Conservation (phyloP, 2,113 vertebrate genomes). For the Megalops atlanticus region DNA sequence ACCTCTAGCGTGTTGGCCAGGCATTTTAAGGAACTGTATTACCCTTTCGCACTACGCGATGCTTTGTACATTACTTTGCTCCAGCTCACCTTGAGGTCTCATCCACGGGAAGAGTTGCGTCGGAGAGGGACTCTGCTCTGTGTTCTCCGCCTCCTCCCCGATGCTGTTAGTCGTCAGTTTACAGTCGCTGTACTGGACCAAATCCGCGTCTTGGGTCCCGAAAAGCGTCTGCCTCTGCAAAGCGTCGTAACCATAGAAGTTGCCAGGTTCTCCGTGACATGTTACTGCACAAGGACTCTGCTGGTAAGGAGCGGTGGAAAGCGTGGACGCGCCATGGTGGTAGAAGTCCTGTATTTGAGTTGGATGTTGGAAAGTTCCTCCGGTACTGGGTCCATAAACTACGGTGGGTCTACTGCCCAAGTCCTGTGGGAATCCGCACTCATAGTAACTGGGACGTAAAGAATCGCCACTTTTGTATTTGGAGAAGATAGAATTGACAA, state of each 20-base stretch:
- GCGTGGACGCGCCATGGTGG: conserved; percentile 90
- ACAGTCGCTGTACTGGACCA: conserved; percentile 96
- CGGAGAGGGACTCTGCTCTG: conserved; percentile 93
- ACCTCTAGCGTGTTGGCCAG: conserved; percentile 35
- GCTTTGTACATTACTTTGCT: neutral
- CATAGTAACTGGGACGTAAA: conserved; percentile 96
- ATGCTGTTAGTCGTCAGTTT: conserved; percentile 85
- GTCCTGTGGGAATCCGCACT: conserved; percentile 97
- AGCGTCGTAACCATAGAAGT: conserved; percentile 97
- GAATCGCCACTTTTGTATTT: conserved; percentile 99
- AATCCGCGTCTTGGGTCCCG: conserved; percentile 86
- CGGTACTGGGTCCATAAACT: conserved; percentile 93
- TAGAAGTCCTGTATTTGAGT: conserved; percentile 97
- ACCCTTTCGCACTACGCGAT: neutral
- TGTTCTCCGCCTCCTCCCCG: conserved; percentile 88
- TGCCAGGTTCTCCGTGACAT: conserved; percentile 92
- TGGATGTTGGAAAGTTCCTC: conserved; percentile 93
- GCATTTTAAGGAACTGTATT: neutral
- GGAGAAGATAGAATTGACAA: conserved; percentile 99
- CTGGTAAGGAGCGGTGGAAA: conserved; percentile 92
- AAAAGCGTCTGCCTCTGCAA: conserved; percentile 94
- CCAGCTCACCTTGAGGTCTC: conserved; percentile 95
- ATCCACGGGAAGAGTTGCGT: conserved; percentile 99
- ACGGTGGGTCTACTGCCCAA: conserved; percentile 94
- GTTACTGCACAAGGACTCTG: conserved; percentile 96